Percentiles rank a stretch among this genome's conserved stretches.
These are phyloP conservation scores for Wiebesia pumilae DNA, from an alignment of 1,140 invertebrate species.

Conservation along the genomic window DNA sequence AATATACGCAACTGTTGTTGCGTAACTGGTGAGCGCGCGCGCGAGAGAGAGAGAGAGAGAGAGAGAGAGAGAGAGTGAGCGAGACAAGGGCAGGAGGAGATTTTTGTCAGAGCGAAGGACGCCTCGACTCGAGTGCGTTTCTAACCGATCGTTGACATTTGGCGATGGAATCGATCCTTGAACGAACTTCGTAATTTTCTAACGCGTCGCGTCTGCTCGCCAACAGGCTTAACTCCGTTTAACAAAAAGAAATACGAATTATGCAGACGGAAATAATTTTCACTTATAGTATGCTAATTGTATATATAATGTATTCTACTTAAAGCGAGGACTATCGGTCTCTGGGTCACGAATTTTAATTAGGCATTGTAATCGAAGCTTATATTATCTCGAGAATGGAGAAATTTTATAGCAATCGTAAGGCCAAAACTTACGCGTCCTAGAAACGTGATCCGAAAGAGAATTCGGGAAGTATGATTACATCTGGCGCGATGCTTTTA, in stretches of 20 bases:
- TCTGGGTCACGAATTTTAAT: slow-evolving; percentile 3
- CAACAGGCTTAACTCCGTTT: not conserved
- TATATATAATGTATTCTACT: not conserved
- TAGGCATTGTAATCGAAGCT: not conserved
- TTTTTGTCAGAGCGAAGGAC: not conserved
- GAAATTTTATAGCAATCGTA: not conserved
- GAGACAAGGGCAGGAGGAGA: not conserved
- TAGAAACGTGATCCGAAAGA: not conserved
- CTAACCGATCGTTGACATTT: no score
- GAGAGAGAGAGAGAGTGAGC: not conserved
- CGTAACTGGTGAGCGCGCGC: not conserved
- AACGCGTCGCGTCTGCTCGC: not conserved
- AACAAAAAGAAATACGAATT: not conserved
- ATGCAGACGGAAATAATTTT: not conserved
- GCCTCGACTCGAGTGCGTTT: no score
- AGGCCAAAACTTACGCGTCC: not conserved
- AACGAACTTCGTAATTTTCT: no score
- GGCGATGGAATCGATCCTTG: no score
- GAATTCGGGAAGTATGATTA: not conserved
- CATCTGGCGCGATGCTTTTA: not conserved
- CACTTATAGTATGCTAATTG: not conserved
- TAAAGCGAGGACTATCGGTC: not conserved
- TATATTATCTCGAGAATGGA: not conserved
- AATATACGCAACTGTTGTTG: slow-evolving; percentile 15
- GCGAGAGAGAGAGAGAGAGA: slow-evolving; percentile 6